Evolutionary conservation across 2,113 vertebrate species (phyloP), one percentile per base, ranked within the genome.

Genomic region (Ranitomeya imitator): DNA sequence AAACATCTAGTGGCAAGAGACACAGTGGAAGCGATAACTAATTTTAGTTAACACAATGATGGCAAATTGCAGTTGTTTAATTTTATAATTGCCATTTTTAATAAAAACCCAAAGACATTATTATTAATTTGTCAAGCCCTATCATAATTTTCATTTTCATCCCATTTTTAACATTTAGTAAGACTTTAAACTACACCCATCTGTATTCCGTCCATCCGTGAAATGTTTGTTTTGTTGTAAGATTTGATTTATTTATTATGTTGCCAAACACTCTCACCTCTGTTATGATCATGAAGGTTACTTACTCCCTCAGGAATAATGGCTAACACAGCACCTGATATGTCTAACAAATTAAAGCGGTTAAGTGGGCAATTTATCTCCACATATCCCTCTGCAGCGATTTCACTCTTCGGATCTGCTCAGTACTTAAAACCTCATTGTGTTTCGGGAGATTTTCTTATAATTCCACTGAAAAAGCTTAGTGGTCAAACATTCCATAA

Each of bases 301-400:
- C 91, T 90, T 87, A 88, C 69, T 92, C 90, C 90, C 76, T 88
- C 90, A 85, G 86, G 89, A 91, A 85, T 88, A 90, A 90, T 91
- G 77, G 88, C 87, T 89, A 87, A 0, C 88, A 85, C 90, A 90
- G 88, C 23, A 88, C 83, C 81, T 92, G 92, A 93, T 91, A 79
- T 92, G 91, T 90, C 90, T 88, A 91, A 92, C 83, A 92, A 93
- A 93, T 92, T 92, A 93, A 90, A 82, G 88, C 31, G 71, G 89
- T 2, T 92, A 93, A 92, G 90, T 93, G 89, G 85, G 90, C 90
- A 89, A 92, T 93, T 93, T 91, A 89, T 92, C 92, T 92, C 91
- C 0, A 0, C 90, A 90, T 90, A 89, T 90, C 85, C 0, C 88
- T 91, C 91, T 89, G 79, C 89, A 91, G 91, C 91, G 90, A 90